phyloP scores from a whole-genome alignment of 1,140 invertebrate genomes.

The Drosophila pseudoananassae region DNA sequence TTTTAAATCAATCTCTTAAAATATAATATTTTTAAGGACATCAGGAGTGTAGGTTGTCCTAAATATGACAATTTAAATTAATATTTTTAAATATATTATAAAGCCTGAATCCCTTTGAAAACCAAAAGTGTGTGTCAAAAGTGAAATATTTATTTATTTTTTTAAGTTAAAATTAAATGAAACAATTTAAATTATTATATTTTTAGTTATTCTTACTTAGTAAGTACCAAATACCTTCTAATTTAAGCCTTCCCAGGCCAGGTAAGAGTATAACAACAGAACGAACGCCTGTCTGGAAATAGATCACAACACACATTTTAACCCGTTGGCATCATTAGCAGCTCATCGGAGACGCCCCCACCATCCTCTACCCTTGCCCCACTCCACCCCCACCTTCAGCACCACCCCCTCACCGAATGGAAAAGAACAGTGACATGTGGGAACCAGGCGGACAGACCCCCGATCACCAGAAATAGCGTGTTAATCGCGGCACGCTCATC shows the following conservation, averaged over 20 bases:
- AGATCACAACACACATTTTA: constrained; percentile 66
- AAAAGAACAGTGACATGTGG: constrained; percentile 56
- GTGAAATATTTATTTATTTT: no score
- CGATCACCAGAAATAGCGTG: constrained; percentile 75
- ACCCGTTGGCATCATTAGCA: constrained; percentile 81
- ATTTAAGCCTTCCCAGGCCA: neutral
- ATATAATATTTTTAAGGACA: no score
- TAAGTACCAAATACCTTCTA: neutral
- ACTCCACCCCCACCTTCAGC: neutral
- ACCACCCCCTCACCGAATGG: neutral
- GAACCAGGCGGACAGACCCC: constrained; percentile 26
- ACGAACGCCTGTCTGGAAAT: constrained; percentile 41
- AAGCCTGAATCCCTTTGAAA: no score
- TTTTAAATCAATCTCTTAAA: no score
- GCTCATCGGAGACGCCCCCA: constrained; percentile 47
- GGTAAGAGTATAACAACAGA: constrained; percentile 29
- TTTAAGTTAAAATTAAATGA: no score
- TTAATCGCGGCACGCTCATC: constrained; percentile 75
- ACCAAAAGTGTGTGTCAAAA: no score
- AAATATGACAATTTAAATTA: no score
- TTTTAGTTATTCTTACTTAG: neutral
- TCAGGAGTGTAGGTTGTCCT: no score
- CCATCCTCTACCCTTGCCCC: neutral
- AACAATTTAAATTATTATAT: neutral
- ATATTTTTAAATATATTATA: no score